These are phyloP conservation scores for Herpailurus yagouaroundi DNA, from an alignment of 2,113 vertebrate genomes.

Conservation along the genomic window DNA sequence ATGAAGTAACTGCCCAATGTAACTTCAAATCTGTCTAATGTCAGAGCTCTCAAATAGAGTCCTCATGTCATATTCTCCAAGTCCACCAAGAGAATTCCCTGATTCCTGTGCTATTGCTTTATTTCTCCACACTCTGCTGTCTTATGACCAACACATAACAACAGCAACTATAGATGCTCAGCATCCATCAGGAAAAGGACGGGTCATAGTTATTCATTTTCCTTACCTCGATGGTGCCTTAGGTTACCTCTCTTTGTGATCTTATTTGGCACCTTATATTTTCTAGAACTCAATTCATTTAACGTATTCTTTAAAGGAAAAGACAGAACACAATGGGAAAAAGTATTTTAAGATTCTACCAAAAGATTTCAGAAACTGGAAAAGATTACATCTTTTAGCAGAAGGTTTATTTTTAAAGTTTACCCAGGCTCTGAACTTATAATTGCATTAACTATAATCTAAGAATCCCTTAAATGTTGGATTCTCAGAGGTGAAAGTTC, in stretches of 20 bases:
- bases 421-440: not conserved
- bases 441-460: not conserved
- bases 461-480: not conserved
- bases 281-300: slow-evolving; percentile 24
- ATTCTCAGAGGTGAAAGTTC: not conserved
- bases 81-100: not conserved
- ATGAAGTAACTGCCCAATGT: not conserved
- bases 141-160: not conserved
- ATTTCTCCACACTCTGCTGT: not conserved
- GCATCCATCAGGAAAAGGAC: not conserved
- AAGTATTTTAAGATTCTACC: slow-evolving; percentile 22
- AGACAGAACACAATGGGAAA: slow-evolving; percentile 8
- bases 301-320: slow-evolving; percentile 21
- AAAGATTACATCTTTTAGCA: slow-evolving; percentile 31
- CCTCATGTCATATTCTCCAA: not conserved
- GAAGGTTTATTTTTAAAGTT: slow-evolving; percentile 45
- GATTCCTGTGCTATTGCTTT: not conserved
- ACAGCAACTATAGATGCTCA: no score
- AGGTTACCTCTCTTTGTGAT: not conserved
- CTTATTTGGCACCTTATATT: not conserved
- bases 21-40: not conserved
- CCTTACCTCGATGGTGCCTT: not conserved
- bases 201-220: not conserved
- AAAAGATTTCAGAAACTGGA: slow-evolving; percentile 55
- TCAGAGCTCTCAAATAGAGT: not conserved